These are phyloP conservation scores for Hemicordylus capensis DNA, from an alignment of 2,113 vertebrate genomes.

Conservation along the genomic window DNA sequence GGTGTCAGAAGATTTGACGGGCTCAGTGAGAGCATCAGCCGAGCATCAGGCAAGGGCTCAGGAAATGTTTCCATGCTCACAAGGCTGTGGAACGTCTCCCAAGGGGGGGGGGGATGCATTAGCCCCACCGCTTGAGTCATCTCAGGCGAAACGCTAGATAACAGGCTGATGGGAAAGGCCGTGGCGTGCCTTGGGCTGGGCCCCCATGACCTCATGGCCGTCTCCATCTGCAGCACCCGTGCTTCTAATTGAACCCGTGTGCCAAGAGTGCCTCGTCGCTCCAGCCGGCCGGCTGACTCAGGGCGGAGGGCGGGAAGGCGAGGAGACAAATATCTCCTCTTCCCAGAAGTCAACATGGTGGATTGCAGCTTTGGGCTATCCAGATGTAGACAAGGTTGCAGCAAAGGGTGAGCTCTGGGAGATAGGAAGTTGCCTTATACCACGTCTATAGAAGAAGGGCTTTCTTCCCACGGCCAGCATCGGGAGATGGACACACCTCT, in stretches of 20 bases:
- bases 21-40: conserved; percentile 43
- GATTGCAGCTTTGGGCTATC: background rate
- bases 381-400: background rate
- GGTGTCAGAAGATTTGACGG: conserved; percentile 33
- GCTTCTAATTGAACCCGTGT: background rate
- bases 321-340: background rate
- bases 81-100: conserved; percentile 54
- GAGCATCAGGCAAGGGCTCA: conserved; percentile 52
- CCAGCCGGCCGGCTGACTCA: conserved; percentile 61
- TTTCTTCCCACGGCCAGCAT: background rate
- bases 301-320: conserved; percentile 56
- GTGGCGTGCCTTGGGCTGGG: conserved; percentile 28
- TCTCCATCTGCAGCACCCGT: conserved; percentile 47
- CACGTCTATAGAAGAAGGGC: conserved; percentile 31
- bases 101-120: background rate
- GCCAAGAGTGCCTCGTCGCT: conserved; percentile 30
- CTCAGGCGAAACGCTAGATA: conserved; percentile 56
- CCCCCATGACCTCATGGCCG: conserved; percentile 67
- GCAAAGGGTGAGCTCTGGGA: background rate
- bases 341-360: background rate
- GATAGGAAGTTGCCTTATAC: background rate
- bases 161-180: conserved; percentile 52
- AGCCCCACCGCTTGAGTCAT: conserved; percentile 58
- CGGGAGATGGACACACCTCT: too few species aligned
- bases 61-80: conserved; percentile 54